Evolutionary conservation across 2,113 vertebrate genomes (phyloP).

Genomic region (Albula goreensis): DNA sequence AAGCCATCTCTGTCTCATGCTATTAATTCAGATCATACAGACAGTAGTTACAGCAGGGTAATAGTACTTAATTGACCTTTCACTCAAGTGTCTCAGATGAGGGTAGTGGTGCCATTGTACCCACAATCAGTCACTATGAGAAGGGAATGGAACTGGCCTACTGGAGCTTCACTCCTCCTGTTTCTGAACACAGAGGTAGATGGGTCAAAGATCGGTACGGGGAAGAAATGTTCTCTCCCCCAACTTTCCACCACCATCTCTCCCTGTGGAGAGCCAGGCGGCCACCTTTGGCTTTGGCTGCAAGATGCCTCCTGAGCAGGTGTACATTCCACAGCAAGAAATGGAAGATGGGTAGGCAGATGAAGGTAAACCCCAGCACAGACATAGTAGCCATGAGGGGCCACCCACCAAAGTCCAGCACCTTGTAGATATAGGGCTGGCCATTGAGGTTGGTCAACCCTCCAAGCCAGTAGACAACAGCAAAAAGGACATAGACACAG

Average conservation of each 20-base stretch:
- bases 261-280: neutral
- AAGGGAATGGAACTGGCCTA: slow-evolving; percentile 25
- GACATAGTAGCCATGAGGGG: slow-evolving; percentile 20
- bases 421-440: slow-evolving; percentile 23
- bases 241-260: slow-evolving; percentile 20
- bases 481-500: slow-evolving; percentile 27
- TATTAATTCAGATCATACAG: neutral
- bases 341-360: slow-evolving; percentile 24
- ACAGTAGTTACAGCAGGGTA: neutral
- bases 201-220: slow-evolving; percentile 2
- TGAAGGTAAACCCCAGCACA: slow-evolving; percentile 6
- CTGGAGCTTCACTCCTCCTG: neutral
- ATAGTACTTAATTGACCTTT: neutral
- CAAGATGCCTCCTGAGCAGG: slow-evolving; percentile 26
- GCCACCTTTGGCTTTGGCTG: neutral
- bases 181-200: slow-evolving; percentile 13
- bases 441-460: slow-evolving; percentile 23
- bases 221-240: neutral
- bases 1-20: neutral
- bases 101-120: neutral
- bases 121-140: neutral
- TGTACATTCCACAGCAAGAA: slow-evolving; percentile 31
- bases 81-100: neutral
- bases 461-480: slow-evolving; percentile 18
- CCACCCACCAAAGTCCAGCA: slow-evolving; percentile 18